phyloP scores from a whole-genome alignment of 2,888 invertebrate species.

The Torymus auratus region DNA sequence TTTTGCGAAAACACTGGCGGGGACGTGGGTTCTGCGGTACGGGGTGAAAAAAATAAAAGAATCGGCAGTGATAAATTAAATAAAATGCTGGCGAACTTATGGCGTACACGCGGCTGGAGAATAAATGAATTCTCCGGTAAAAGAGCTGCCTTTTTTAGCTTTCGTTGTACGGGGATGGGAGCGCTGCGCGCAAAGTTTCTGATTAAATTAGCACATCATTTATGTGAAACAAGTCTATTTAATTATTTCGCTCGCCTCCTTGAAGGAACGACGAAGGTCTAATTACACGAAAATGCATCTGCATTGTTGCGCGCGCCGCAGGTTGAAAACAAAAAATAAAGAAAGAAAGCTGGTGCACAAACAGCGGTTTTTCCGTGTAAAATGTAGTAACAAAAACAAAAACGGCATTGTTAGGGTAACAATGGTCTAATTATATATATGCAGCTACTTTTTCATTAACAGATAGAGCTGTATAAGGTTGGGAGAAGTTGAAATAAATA shows the following conservation, averaged over 20 bases:
- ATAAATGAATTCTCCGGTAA: slow-evolving; percentile 13
- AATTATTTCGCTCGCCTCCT: slow-evolving; percentile 17
- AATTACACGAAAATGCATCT: slow-evolving; percentile 3
- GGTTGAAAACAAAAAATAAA: too few relatives aligned
- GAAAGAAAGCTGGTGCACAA: too few relatives aligned
- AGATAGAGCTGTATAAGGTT: too few relatives aligned
- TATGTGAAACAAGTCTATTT: slow-evolving; percentile 14
- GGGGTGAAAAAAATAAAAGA: not conserved
- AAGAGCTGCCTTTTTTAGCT: not conserved
- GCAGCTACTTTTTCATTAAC: too few relatives aligned
- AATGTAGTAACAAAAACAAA: too few relatives aligned
- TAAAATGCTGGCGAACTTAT: not conserved
- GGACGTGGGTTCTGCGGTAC: not conserved
- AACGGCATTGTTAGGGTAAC: too few relatives aligned
- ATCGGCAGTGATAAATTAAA: slow-evolving; percentile 38
- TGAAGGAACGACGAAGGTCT: not conserved
- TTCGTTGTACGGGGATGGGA: not conserved
- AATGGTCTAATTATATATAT: too few relatives aligned
- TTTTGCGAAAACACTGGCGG: slow-evolving; percentile 10
- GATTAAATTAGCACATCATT: slow-evolving; percentile 39
- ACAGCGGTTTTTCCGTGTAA: too few relatives aligned
- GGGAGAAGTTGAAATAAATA: too few relatives aligned
- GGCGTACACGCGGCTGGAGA: not conserved
- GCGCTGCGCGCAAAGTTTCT: not conserved
- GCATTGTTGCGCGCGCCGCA: not conserved